Evolutionary conservation across 2,113 vertebrate species (phyloP).

Genomic region (Daubentonia madagascariensis): DNA sequence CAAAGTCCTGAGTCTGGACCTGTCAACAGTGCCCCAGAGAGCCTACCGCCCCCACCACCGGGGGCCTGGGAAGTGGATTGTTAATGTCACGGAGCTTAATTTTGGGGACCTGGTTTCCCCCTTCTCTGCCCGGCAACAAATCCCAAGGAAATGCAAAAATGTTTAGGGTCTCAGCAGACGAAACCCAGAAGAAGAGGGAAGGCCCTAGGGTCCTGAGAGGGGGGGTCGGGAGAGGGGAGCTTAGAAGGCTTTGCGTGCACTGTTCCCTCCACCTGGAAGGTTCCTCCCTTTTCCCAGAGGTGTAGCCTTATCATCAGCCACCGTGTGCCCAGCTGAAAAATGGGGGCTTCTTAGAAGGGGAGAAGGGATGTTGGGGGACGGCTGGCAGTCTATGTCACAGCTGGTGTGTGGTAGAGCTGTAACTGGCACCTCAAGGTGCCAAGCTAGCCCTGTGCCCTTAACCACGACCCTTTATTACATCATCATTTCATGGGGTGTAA

Average conservation of each 20-base stretch:
- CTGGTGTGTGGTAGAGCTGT: neutral
- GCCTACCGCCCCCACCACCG: neutral
- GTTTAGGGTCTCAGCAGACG: neutral
- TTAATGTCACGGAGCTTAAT: slow-evolving; percentile 59
- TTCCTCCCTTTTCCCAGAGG: neutral
- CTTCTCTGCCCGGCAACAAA: neutral
- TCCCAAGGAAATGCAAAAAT: slow-evolving; percentile 46
- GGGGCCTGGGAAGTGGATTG: slow-evolving; percentile 50
- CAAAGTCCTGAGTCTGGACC: slow-evolving; percentile 32
- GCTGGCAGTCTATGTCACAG: neutral
- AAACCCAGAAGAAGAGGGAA: neutral
- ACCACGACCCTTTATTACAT: neutral
- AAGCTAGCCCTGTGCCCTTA: neutral
- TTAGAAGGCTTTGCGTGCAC: neutral
- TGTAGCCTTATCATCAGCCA: neutral
- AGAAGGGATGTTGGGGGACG: fast-evolving
- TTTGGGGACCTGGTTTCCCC: neutral
- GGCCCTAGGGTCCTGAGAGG: neutral
- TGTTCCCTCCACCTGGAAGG: neutral
- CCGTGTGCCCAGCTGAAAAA: fast-evolving
- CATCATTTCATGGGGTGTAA: too few relatives aligned
- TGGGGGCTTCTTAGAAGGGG: neutral
- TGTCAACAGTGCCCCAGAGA: slow-evolving; percentile 53
- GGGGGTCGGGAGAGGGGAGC: neutral
- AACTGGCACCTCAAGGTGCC: neutral